Conservation (phyloP, 2,113 vertebrate species). For the Notarius lentiginosus region DNA sequence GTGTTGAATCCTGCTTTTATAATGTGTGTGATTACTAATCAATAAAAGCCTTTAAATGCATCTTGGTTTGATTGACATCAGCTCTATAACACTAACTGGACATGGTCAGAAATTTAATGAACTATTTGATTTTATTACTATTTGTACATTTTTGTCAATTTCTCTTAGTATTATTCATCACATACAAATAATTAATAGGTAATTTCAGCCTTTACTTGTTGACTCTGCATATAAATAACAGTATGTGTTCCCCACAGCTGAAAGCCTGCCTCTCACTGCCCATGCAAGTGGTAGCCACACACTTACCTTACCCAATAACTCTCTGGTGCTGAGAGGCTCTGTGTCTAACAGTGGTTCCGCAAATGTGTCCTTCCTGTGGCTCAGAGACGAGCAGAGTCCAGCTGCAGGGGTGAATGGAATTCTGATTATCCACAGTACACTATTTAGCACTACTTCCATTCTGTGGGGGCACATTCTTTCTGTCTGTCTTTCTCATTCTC, state of each 20-base stretch:
- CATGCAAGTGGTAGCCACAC: slow-evolving; percentile 84
- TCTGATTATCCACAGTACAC: not conserved
- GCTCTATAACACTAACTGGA: not conserved
- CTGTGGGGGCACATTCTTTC: not conserved
- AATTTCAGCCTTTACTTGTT: not conserved
- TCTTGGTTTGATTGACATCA: not conserved
- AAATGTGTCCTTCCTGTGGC: slow-evolving; percentile 82
- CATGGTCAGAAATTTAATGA: not conserved
- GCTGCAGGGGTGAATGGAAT: slow-evolving; percentile 82
- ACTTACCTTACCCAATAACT: slow-evolving; percentile 86
- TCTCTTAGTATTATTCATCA: not conserved
- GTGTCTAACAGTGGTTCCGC: slow-evolving; percentile 79
- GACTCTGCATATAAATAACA: not conserved
- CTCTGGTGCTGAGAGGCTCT: slow-evolving; percentile 83
- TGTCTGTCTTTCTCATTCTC: not conserved
- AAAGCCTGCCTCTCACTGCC: slow-evolving; percentile 74
- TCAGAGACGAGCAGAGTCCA: slow-evolving; percentile 84
- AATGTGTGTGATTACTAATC: not conserved
- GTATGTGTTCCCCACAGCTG: slow-evolving; percentile 67
- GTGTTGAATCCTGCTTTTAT: not conserved
- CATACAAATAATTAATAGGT: not conserved
- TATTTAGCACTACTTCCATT: not conserved
- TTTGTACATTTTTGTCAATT: not conserved
- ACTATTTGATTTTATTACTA: not conserved
- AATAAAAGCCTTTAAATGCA: not conserved